Evolutionary conservation across 2,797 vertebrate species (phyloP), one percentile per base, ranked within the genome.

Genomic region (Esox masquinongy): DNA sequence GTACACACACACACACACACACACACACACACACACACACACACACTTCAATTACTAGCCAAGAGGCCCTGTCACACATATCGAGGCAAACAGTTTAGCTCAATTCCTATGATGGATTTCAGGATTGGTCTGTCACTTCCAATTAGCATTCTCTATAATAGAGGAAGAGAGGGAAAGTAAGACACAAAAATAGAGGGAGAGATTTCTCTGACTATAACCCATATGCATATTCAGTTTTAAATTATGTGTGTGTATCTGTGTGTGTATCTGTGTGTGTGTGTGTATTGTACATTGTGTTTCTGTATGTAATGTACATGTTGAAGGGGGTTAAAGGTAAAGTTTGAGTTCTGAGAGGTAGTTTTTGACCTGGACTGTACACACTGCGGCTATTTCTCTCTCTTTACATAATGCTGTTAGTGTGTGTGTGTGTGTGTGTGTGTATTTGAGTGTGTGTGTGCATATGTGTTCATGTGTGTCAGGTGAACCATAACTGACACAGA

Each of bases 121-220:
- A 72, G 80, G 49, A 89, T 91, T 88, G 83, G 86, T 80, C 82
- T 88, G 90, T 91, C 90, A 86, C 86, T 92, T 88, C 74, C 79
- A 86, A 85, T 91, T 91, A 89, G 79, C 82, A 88, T 89, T 82
- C 80, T 72, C 78, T 81, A 88, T 88, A 77, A 89, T 76, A 68
- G 84, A 34, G 63, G 63, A 12, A 49, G 3, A 72, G 63, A 49
- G 53, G 47, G 14, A 34, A 16, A 63, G 16, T 31, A 16, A 63
- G 16, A 76, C 19, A 70, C 16, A 70, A 39, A n/a, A 76, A 77
- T 12, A 43, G 29, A 26, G 53, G 56, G 15, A 71, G 49, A 19
- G 19, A 24, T 7, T 47, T 14, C 11, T 47, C 43, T 47, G 9
- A 47, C 12, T 47, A 47, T 47, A 47, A 14, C 36, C 36, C 5